Conservation (phyloP, 2,797 vertebrate genomes). For the Acrossocheilus wenchowensis region DNA sequence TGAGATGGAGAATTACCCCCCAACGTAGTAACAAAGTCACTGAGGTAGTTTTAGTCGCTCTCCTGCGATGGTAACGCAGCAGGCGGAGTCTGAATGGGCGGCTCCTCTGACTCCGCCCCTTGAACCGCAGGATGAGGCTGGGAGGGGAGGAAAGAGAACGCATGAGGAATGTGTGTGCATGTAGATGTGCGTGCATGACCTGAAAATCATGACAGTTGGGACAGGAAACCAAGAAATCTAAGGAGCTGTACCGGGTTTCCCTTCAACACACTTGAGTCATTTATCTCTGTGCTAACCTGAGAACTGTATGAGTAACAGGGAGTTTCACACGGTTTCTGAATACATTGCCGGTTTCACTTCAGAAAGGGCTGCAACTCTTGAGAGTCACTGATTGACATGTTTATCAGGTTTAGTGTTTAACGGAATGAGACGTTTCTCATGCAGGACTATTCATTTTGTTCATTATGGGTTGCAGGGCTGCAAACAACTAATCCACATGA, state of each 20-base stretch:
- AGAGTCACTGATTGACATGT: background rate
- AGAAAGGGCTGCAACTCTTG: background rate
- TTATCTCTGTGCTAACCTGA: constrained; percentile 64
- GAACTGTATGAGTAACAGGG: constrained; percentile 57
- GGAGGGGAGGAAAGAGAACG: constrained; percentile 25
- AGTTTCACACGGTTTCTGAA: constrained; percentile 53
- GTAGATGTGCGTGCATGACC: constrained; percentile 16
- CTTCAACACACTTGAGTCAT: constrained; percentile 79
- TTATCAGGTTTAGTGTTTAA: constrained; percentile 8
- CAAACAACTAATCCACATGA: background rate
- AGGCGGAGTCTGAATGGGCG: constrained; percentile 62
- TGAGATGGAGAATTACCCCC: constrained; percentile 32
- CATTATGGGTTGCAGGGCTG: background rate
- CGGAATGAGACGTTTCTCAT: background rate
- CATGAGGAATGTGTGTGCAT: constrained; percentile 14
- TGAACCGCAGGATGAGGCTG: constrained; percentile 68
- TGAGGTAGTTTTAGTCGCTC: constrained; percentile 52
- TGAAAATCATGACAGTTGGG: constrained; percentile 74
- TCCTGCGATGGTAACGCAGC: constrained; percentile 70
- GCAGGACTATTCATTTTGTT: background rate
- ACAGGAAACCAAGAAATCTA: constrained; percentile 82
- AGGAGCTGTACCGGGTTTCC: constrained; percentile 77
- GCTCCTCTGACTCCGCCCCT: constrained; percentile 67
- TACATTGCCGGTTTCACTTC: constrained; percentile 46
- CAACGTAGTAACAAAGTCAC: background rate